These are phyloP conservation scores for Smittia aterrima DNA, from an alignment of 2,888 invertebrate genomes.

Conservation along the genomic window DNA sequence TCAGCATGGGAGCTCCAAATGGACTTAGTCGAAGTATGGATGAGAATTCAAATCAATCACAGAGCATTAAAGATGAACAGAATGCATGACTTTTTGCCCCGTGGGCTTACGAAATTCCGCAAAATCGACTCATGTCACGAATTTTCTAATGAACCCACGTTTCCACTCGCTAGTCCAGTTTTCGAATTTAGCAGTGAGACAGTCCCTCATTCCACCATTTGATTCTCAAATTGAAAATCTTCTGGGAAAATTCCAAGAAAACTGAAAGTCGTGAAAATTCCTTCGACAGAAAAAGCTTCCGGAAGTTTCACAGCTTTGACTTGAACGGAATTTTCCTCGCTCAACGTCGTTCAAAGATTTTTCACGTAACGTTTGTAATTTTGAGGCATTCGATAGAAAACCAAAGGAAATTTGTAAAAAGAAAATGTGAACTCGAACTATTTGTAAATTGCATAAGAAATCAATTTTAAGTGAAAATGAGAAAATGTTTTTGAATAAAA, in stretches of 20 bases:
- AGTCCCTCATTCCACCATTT: background rate
- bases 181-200: background rate
- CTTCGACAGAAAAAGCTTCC: background rate
- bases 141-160: slow-evolving; percentile 42
- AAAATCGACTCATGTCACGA: slow-evolving; percentile 46
- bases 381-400: slow-evolving; percentile 28
- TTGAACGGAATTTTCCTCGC: background rate
- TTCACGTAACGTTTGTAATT: background rate
- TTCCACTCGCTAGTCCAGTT: slow-evolving; percentile 9
- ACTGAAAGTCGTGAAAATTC: slow-evolving; percentile 22
- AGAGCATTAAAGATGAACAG: slow-evolving; percentile 57
- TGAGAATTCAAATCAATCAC: slow-evolving; percentile 35
- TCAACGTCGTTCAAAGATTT: background rate
- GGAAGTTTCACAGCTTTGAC: background rate
- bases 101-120: slow-evolving; percentile 71
- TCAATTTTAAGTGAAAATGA: background rate
- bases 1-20: slow-evolving; percentile 51
- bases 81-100: slow-evolving; percentile 82
- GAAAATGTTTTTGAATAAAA: slow-evolving; percentile 9
- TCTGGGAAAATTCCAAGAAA: background rate
- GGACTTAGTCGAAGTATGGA: slow-evolving; percentile 49
- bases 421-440: slow-evolving; percentile 9
- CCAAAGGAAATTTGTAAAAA: slow-evolving; percentile 24
- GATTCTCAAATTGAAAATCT: background rate
- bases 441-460: slow-evolving; percentile 4